Base-by-base conservation (phyloP, 1,140 invertebrate species). In the Mactra quadrangularis region DNA sequence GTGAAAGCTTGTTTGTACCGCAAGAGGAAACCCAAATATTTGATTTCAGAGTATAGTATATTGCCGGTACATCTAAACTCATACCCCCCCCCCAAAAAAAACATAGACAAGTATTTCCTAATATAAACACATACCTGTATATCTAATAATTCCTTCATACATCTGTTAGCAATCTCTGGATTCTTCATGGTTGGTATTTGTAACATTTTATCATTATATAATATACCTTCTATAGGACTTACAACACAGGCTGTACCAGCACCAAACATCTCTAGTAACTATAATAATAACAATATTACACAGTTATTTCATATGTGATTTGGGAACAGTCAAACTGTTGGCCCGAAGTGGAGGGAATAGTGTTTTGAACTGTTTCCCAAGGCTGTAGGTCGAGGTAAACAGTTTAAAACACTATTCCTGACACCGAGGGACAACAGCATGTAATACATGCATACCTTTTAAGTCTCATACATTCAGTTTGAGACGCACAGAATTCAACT, bases 261-360 rank as follows among this genome's bases (percentile, higher is more conserved):
- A 55, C 98, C 98, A 94, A 99, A 99, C 88, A 99, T 94, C 94
- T 99, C 98, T 83, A 98, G 90, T 60, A 99, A 92, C 97, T 98
- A 92, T 86, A 62, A 70, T 50, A 59, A 7, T 9, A 55, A 55
- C 45, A 47, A 9, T 19, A 9, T 47, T 47, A 47, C 19, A 47
- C 45, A 47, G 45, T n/a, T n/a, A n/a, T n/a, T n/a, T n/a, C n/a
- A n/a, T n/a, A n/a, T n/a, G n/a, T n/a, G n/a, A n/a, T n/a, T n/a
- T n/a, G n/a, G n/a, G n/a, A n/a, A n/a, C n/a, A n/a, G n/a, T n/a
- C n/a, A n/a, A n/a, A n/a, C n/a, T n/a, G n/a, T n/a, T n/a, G n/a
- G n/a, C n/a, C n/a, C n/a, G n/a, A n/a, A n/a, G n/a, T n/a, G n/a
- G n/a, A n/a, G n/a, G n/a, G n/a, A n/a, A n/a, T n/a, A n/a, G n/a